Base-by-base conservation (phyloP, 2,113 vertebrate genomes). In the Antennarius striatus region DNA sequence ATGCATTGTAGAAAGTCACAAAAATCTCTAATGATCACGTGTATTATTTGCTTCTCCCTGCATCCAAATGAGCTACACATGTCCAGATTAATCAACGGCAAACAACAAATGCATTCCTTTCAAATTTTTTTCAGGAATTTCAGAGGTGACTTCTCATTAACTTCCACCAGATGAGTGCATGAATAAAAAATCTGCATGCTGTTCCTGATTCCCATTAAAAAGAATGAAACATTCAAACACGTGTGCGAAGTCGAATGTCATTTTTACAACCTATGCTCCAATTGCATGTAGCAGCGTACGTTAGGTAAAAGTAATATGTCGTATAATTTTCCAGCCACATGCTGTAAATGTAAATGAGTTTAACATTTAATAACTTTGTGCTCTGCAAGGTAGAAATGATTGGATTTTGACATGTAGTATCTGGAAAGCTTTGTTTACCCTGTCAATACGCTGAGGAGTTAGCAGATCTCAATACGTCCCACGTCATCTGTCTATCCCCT, bases 401-500 rank as follows among this genome's bases (percentile, higher is more conserved):
- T 72, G 77, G 79, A 81, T 83, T 82, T 45, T 70, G 45, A 74
- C 68, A 71, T 65, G 13, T 64, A 39, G 39, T 73, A 32, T 62
- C 63, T 51, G 58, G 54, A 45, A 46, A 72, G 63, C 68, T 73
- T 85, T 86, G 76, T 85, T 86, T 83, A 75, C 66, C 59, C 55
- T 73, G 16, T 82, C 39, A 64, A 68, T 67, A 40, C 68, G 16
- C 82, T 43, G 64, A 83, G 74, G 80, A 68, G 36, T 79, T 65
- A 22, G 51, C 42, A 52, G 66, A 73, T 82, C 84, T 66, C 60
- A 10, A 11, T 42, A 29, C 67, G 48, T 71, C 67, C 75, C 79
- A 71, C 80, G 32, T 85, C 87, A 84, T 85, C 87, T 87, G 85
- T 73, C 73, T 50, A 12, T 65, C 56, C 76, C 78, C 65, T 71